Evolutionary conservation across 2,797 vertebrate genomes (phyloP).

Genomic region (Tarsius wallacei): DNA sequence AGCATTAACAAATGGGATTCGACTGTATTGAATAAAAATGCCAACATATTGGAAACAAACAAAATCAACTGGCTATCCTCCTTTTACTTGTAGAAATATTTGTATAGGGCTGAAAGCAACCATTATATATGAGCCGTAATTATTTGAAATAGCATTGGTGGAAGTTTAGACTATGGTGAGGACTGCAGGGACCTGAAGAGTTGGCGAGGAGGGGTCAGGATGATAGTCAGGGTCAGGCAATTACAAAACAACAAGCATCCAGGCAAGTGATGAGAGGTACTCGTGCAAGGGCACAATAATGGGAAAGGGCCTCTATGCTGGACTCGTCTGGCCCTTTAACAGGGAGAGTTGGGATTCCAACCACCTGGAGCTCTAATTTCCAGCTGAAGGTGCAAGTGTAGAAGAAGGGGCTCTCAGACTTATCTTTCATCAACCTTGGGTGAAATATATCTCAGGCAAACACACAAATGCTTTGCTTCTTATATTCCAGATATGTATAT

Average conservation of each 20-base stretch:
- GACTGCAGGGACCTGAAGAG: not conserved
- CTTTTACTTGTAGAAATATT: constrained; percentile 66
- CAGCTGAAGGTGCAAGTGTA: constrained; percentile 54
- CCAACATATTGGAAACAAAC: constrained; percentile 64
- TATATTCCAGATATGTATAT: constrained; percentile 5
- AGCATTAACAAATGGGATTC: constrained; percentile 77
- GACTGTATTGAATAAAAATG: constrained; percentile 59
- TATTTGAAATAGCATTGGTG: constrained; percentile 41
- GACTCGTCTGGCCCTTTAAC: constrained; percentile 42
- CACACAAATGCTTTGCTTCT: not conserved
- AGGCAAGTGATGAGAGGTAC: constrained; percentile 56
- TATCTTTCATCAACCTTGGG: constrained; percentile 2
- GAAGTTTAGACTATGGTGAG: constrained; percentile 20
- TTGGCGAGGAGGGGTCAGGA: not conserved
- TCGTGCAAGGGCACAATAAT: constrained; percentile 10
- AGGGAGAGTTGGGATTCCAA: constrained; percentile 31
- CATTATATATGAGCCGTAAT: not conserved
- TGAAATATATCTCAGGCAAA: constrained; percentile 60
- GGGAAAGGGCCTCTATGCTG: constrained; percentile 44
- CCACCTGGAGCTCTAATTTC: constrained; percentile 71
- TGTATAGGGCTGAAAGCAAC: constrained; percentile 49
- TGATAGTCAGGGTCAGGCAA: constrained; percentile 45
- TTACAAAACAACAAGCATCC: constrained; percentile 47
- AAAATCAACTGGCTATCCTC: constrained; percentile 45
- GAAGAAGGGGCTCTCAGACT: constrained; percentile 24